Base-by-base conservation (phyloP, 2,113 vertebrate species). In the Ctenomys sociabilis region DNA sequence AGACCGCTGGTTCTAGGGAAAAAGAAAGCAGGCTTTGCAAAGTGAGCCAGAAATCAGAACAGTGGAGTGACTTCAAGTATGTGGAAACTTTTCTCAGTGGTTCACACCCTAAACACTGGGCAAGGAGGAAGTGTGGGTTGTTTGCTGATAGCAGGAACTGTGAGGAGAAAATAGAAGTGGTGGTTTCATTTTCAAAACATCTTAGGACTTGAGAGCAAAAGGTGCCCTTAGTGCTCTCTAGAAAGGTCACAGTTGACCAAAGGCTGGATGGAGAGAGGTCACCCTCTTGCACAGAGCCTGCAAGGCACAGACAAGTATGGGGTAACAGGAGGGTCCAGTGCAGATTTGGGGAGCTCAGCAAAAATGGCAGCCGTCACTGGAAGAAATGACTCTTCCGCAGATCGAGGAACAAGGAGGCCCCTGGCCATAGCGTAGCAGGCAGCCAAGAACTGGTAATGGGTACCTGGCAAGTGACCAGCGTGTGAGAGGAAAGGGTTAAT, bases 141-240 rank as follows among this genome's bases (percentile, higher is more conserved):
- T 11, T 82, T 68, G 17, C 43, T 3, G 10, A 52, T 64, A 45
- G 32, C 9, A 86, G 26, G 26, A 4, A 88, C 52, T 49, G 0
- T 40, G 28, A 54, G 32, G 35, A 77, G 84, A 61, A 72, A 45
- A 59, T 77, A 59, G 83, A 70, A 80, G 59, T 37, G 90, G 7
- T 1, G 0, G 3, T 75, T 93, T 94, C 13, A 12, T 75, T 95
- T 91, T 85, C 40, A 78, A 96, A 94, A 43, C 78, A 87, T 43
- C 54, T 61, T 59, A 59, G 32, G 49, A 57, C 22, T 49, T 32
- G 16, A 35, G 68, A 95, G 80, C 80, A 57, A 45, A 54, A 90
- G n/a, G 17, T 83, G 68, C 22, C 40, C 17, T 54, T 22, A 28
- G 37, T 37, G 45, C 35, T 59, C 10, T 45, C 24, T 72, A 52